phyloP scores from a whole-genome alignment of 2,113 vertebrate genomes.

The Phylloscopus trochiloides region DNA sequence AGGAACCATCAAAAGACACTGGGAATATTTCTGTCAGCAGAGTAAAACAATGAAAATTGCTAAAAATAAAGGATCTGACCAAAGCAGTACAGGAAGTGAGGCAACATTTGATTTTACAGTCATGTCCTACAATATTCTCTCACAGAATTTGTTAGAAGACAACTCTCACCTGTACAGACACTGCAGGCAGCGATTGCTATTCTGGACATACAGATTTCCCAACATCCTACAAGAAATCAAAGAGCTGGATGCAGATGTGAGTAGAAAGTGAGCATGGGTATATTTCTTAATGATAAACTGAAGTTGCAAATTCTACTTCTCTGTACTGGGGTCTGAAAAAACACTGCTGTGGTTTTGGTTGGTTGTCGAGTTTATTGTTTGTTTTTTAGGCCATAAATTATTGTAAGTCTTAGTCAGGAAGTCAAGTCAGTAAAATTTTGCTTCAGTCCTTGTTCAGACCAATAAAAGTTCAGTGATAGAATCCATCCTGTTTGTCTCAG shows the following conservation, averaged over 20 bases:
- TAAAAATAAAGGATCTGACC: slow-evolving; percentile 27
- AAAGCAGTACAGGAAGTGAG: slow-evolving; percentile 34
- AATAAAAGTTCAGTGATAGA: background rate
- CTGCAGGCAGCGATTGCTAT: slow-evolving; percentile 78
- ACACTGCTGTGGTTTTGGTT: background rate
- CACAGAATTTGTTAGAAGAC: slow-evolving; percentile 88
- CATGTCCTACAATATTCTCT: slow-evolving; percentile 96
- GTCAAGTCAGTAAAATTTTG: background rate
- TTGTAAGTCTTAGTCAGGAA: background rate
- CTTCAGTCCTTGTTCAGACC: background rate
- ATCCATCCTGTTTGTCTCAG: background rate
- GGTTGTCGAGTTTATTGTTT: background rate
- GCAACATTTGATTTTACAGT: slow-evolving; percentile 88
- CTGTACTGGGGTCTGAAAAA: background rate
- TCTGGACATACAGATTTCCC: slow-evolving; percentile 85
- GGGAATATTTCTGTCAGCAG: slow-evolving; percentile 79
- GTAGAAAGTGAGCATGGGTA: slow-evolving; percentile 22
- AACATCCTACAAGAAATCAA: slow-evolving; percentile 89
- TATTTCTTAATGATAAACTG: background rate
- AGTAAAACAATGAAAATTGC: slow-evolving; percentile 42
- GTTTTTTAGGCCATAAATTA: background rate
- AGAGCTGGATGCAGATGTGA: slow-evolving; percentile 88
- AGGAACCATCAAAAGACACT: slow-evolving; percentile 79
- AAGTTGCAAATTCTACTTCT: background rate
- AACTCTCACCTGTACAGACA: slow-evolving; percentile 90